phyloP scores from a whole-genome alignment of 2,797 vertebrate genomes.

The Cossypha niveicapilla region DNA sequence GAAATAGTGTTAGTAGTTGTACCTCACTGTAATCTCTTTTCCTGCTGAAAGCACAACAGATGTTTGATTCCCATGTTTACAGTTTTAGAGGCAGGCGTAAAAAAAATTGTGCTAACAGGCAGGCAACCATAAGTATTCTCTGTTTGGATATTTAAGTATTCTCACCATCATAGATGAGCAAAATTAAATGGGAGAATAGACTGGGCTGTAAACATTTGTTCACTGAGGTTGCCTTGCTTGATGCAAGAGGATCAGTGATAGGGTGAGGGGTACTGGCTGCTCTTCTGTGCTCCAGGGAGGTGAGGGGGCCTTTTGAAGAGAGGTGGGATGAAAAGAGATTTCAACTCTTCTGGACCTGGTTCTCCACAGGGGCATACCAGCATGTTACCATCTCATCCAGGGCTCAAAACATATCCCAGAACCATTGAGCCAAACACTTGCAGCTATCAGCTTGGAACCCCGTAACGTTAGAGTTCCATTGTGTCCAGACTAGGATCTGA shows the following conservation, averaged over 20 bases:
- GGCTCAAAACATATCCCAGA: background rate
- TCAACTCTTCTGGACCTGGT: background rate
- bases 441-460: background rate
- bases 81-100: background rate
- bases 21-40: background rate
- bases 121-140: background rate
- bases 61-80: constrained; percentile 39
- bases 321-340: background rate
- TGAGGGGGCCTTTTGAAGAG: background rate
- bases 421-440: too few species aligned
- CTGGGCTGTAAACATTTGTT: background rate
- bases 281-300: rapidly evolving
- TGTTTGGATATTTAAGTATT: constrained; percentile 29
- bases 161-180: background rate
- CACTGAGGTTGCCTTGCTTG: background rate
- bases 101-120: constrained; percentile 6
- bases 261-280: background rate
- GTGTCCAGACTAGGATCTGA: background rate
- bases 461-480: rapidly evolving
- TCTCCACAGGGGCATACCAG: background rate
- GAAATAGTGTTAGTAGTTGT: background rate
- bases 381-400: background rate
- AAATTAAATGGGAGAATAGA: background rate
- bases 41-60: constrained; percentile 17
- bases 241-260: background rate